Evolutionary conservation across 2,113 vertebrate species (phyloP), one percentile per base, ranked within the genome.

Genomic region (Falco punctatus): DNA sequence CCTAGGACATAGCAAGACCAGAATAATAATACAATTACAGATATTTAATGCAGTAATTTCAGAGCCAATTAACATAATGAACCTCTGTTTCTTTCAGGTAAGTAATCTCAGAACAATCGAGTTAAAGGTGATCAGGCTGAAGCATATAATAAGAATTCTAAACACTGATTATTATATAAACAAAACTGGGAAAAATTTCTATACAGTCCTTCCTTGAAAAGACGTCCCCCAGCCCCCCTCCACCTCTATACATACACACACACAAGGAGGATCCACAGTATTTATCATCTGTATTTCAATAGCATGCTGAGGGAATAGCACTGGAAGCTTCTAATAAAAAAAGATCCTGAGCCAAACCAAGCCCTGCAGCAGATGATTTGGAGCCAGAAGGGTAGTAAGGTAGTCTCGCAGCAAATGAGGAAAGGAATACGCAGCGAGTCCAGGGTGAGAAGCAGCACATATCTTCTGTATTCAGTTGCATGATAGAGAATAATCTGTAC

Each of bases 51-150:
- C 62, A 82, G 86, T 70, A 40, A 81, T 94, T 96, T 92, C 95
- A 70, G 94, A 88, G 64, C 83, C 46, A 90, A 93, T 95, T 94
- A 97, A 93, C 90, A 90, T 83, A 93, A 96, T 33, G 38, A 97
- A 94, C 72, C 82, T 80, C n/a, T 1, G 0, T 49, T 65, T 84
- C 86, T 54, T 52, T 65, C 83, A 66, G 32, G 59, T 51, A 78
- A 78, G 87, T n/a, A 58, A 91, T 88, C 74, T 93, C 93, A 62
- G 62, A 87, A 64, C 65, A 49, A 83, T 30, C 13, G 4, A 89
- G 86, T 38, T 48, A 78, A 86, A 92, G 91, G 94, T 44, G 74
- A 95, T 67, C 0, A 2, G 65, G 75, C 75, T 90, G 75, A 71
- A 82, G 82, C 69, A 74, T 32, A 5, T 13, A 42, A 20, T 9